Base-by-base conservation (phyloP, 2,113 vertebrate genomes). In the Stigmatopora nigra region DNA sequence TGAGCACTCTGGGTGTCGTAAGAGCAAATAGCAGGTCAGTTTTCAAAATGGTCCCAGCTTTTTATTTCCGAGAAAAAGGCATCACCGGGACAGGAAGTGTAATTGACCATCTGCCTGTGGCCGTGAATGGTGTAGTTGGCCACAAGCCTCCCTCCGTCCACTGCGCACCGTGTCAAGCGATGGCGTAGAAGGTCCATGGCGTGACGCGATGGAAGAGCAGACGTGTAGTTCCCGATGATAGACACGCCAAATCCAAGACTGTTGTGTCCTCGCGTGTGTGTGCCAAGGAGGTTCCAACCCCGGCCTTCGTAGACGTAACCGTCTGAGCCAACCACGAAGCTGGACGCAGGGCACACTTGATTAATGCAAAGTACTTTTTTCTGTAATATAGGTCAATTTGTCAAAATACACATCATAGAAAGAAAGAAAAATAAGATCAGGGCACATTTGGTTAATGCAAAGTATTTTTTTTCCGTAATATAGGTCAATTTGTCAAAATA, bases 241-340 rank as follows among this genome's bases (percentile, higher is more conserved):
- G 91, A 82, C 63, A 97, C 74, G 0, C 96, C 94, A 0, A 92
- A 98, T 11, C 94, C 94, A 0, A 63, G 52, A 44, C 60, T 72
- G 78, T 96, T 98, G 83, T 92, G 82, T 8, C 90, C 90, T 15
- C 56, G 86, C 46, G 95, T 96, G 88, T 97, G 95, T 10, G 79
- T 92, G 0, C 96, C 96, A 0, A 88, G 83, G 84, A 87, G 83
- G 14, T 78, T 71, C 94, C 95, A 98, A 0, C 96, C 95, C 0
- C 92, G 88, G 0, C 95, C 96, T 74, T 96, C 92, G 3, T 98
- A 97, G 45, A 98, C 14, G 56, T 93, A 94, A 11, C 96, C 94
- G 0, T 98, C 94, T 0, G 93, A 93, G 4, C 96, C 96, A 0
- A 91, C 90, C 72, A 96, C 90, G 48, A 95, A 98, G 79, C 96